phyloP scores from a whole-genome alignment of 23 tunicate genomes.

The Trididemnum miniatum region DNA sequence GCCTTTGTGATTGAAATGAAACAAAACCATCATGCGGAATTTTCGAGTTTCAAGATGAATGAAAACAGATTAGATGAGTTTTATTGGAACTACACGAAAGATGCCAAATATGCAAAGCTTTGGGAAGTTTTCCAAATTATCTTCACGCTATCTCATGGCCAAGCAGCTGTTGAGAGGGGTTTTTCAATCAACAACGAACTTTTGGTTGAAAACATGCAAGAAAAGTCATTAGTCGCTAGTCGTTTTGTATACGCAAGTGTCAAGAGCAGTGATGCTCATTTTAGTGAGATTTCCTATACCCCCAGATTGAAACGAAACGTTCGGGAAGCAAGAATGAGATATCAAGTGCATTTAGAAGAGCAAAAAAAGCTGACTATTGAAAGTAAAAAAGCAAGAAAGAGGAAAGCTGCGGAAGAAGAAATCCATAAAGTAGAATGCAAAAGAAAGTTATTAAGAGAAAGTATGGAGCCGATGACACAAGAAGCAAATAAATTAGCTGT shows the following conservation, averaged over 20 bases:
- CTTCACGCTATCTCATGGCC: conserved; percentile 20
- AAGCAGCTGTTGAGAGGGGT: conserved; percentile 22
- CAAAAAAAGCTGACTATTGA: conserved; percentile 4
- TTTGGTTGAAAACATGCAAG: not conserved
- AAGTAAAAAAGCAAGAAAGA: not conserved
- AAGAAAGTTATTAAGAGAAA: too few species aligned
- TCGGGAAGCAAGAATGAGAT: conserved; percentile 19
- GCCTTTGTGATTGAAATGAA: conserved; percentile 12
- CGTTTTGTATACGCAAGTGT: not conserved
- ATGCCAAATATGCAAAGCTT: not conserved
- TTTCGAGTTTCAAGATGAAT: not conserved
- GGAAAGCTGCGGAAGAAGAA: too few species aligned
- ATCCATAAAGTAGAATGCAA: too few species aligned
- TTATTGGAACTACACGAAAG: conserved; percentile 19
- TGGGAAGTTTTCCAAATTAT: conserved; percentile 4
- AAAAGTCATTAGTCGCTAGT: not conserved
- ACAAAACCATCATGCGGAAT: not conserved
- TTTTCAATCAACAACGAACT: conserved; percentile 23
- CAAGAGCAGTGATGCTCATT: not conserved
- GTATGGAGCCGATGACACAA: too few species aligned
- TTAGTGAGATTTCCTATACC: not conserved
- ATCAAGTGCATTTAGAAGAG: conserved; percentile 20
- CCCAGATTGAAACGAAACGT: not conserved
- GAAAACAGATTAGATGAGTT: conserved; percentile 5
- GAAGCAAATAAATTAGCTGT: too few species aligned